Percentiles rank a stretch among this genome's conserved stretches.
Conservation (phyloP, 1,140 invertebrate species). For the Pomacea maculata region DNA sequence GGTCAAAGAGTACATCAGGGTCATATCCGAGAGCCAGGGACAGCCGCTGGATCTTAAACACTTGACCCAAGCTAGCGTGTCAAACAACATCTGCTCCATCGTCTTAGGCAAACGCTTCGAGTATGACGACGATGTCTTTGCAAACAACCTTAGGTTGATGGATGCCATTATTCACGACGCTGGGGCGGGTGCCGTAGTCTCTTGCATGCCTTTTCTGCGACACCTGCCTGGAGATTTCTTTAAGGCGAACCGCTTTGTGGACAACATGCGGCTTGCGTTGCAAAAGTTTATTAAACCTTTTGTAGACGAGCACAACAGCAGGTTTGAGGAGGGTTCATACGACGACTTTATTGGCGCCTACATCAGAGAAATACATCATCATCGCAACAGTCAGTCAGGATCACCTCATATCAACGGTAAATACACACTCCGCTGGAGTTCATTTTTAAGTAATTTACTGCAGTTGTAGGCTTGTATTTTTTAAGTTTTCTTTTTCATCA, state of each 20-base stretch:
- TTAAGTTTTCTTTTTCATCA: no score
- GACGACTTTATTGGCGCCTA: conserved; percentile 39
- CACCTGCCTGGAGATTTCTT: conserved; percentile 35
- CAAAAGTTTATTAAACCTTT: conserved; percentile 13
- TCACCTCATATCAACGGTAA: not conserved
- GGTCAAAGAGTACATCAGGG: conserved; percentile 13
- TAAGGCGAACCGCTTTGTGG: conserved; percentile 21
- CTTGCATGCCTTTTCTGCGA: conserved; percentile 17
- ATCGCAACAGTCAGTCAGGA: not conserved
- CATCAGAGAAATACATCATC: conserved; percentile 23
- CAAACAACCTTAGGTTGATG: conserved; percentile 10
- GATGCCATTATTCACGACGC: conserved; percentile 2
- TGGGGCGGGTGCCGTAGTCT: not conserved
- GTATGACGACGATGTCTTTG: conserved; percentile 60
- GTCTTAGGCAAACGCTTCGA: conserved; percentile 77
- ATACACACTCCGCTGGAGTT: not conserved
- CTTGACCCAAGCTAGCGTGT: conserved; percentile 65
- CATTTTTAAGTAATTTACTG: no score
- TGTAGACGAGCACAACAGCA: conserved; percentile 7
- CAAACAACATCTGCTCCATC: conserved; percentile 87
- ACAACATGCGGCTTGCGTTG: conserved; percentile 3
- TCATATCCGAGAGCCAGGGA: not conserved
- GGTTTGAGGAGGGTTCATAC: conserved; percentile 16
- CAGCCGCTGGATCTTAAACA: conserved; percentile 17
- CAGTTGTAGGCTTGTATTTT: no score